Percentiles rank a stretch among this genome's conserved stretches.
These are phyloP conservation scores for Podilymbus podiceps DNA, from an alignment of 2,113 vertebrate species.

Conservation along the genomic window DNA sequence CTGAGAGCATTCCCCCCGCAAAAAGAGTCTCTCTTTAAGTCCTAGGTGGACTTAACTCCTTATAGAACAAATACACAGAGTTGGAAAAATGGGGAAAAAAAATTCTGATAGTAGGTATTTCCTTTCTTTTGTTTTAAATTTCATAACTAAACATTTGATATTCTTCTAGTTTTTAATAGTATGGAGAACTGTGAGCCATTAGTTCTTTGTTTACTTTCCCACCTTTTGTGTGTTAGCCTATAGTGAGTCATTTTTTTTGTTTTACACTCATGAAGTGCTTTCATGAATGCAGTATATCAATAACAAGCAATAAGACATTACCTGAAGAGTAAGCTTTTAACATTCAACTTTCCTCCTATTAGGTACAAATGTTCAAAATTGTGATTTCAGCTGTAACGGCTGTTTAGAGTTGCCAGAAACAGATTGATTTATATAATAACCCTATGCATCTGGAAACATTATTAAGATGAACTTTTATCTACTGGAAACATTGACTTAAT, in stretches of 20 bases:
- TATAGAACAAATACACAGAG: too few relatives aligned
- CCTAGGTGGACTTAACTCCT: background rate
- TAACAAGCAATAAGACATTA: background rate
- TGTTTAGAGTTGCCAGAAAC: background rate
- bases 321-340: background rate
- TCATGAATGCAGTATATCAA: background rate
- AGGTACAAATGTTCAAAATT: background rate
- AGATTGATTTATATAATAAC: background rate
- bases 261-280: background rate
- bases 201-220: background rate
- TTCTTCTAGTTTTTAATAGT: background rate
- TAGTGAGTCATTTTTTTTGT: background rate
- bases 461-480: background rate
- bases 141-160: background rate
- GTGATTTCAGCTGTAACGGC: background rate
- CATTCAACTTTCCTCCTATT: background rate
- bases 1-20: accelerated
- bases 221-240: accelerated
- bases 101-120: too few relatives aligned
- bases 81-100: too few relatives aligned
- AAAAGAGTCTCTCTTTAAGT: background rate
- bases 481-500: background rate
- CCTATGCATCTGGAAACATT: background rate
- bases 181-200: background rate
- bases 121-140: background rate